phyloP scores from a whole-genome alignment of 1,140 invertebrate genomes.

The Ostrea edulis region DNA sequence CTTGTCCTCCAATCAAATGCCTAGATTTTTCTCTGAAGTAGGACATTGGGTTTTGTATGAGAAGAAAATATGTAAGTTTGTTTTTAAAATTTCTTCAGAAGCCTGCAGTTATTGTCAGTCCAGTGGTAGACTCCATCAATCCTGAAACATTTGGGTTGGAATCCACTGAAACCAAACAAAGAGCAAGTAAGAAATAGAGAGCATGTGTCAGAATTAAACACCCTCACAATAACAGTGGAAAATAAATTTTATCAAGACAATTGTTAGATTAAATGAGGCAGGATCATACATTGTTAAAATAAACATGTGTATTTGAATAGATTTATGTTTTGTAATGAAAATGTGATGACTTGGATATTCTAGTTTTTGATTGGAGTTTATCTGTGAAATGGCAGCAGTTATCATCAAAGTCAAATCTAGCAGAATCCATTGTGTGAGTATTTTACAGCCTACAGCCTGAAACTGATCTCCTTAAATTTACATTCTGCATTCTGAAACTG shows the following conservation, averaged over 20 bases:
- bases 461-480: no score
- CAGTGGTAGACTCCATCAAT: constrained; percentile 82
- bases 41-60: no score
- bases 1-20: no score
- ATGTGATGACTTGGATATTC: not conserved
- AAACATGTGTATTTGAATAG: not conserved
- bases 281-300: not conserved
- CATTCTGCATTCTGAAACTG: no score
- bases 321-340: constrained; percentile 1
- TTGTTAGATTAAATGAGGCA: no score
- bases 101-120: constrained; percentile 79
- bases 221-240: no score
- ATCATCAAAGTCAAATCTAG: constrained; percentile 33
- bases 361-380: constrained; percentile 69
- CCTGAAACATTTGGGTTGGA: constrained; percentile 81
- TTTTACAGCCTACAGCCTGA: no score
- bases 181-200: constrained; percentile 76
- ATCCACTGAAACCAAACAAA: constrained; percentile 79
- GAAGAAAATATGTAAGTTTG: no score
- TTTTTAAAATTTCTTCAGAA: constrained; percentile 64
- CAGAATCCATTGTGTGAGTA: constrained; percentile 50
- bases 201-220: no score
- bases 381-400: constrained; percentile 63
- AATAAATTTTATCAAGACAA: no score
- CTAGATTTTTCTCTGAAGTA: no score